Percentiles rank a stretch among this genome's conserved stretches.
phyloP scores from a whole-genome alignment of 2,113 vertebrate genomes.

The Brachyhypopomus gauderio region DNA sequence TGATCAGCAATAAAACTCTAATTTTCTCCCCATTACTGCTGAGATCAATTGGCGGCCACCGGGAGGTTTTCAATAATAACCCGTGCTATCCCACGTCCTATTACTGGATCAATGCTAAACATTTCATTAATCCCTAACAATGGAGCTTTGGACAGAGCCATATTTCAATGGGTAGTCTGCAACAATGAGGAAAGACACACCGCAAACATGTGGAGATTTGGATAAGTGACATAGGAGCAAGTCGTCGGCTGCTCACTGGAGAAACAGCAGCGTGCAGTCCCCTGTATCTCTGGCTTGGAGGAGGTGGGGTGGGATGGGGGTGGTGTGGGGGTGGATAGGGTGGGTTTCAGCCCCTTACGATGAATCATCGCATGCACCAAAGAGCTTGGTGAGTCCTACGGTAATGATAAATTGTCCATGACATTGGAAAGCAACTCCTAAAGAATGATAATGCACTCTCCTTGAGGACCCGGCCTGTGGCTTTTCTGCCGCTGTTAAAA shows the following conservation, averaged over 20 bases:
- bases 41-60: constrained; percentile 10
- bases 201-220: constrained; percentile 12
- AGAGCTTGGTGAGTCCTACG: constrained; percentile 7
- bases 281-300: neutral
- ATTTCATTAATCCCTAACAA: neutral
- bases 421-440: constrained; percentile 38
- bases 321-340: neutral
- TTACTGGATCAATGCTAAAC: neutral
- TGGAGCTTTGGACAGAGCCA: neutral
- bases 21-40: constrained; percentile 29
- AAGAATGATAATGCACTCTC: constrained; percentile 50
- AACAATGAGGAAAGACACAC: neutral
- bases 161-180: neutral
- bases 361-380: constrained; percentile 25
- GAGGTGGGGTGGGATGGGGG: neutral
- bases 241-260: neutral
- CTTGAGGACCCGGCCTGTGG: constrained; percentile 25
- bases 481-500: constrained; percentile 32
- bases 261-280: neutral
- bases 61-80: constrained; percentile 20
- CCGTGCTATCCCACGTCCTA: neutral
- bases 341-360: neutral
- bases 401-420: constrained; percentile 53
- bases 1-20: constrained; percentile 10
- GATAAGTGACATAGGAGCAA: neutral